Base-by-base conservation (phyloP, 2,888 invertebrate genomes). In the Xiphydria camelus region DNA sequence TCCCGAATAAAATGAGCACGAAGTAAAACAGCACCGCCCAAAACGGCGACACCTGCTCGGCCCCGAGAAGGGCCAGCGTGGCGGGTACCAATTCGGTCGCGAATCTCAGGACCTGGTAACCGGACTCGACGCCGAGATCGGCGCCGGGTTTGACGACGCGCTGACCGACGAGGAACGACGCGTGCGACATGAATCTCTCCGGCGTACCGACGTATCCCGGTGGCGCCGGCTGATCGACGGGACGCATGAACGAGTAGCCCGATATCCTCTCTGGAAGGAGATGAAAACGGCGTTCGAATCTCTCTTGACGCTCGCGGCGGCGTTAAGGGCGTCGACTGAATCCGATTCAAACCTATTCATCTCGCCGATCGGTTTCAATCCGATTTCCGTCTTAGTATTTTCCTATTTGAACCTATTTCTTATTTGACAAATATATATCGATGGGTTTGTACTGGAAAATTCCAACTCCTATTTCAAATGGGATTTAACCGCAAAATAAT, bases 31-130 rank as follows among this genome's bases (percentile, higher is more conserved):
- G 80, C 6, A 91, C 88, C 0, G 91, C 87, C 94, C 94, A 94
- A 54, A 91, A 88, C 39, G 93, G 91, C 0, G 92, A 91, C 4
- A 94, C 77, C 69, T 84, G 82, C 45, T 87, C 83, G 31, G 87
- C 80, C 1, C 89, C 89, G 42, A 91, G 76, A 17, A 89, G 78
- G 0, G 91, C 89, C 19, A 93, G 79, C 1, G 91, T 88, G 0
- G 93, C 89, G 0, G 94, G 94, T 53, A 93, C 87, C n/a, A 94
- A 75, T 76, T 94, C 93, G n/a, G 91, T 93, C 7, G 91, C 87
- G 45, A 94, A 79, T 46, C 93, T 84, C 44, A 94, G 75, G 0
- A 87, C 89, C 74, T 93, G 92, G 78, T 91, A 93, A 10, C 89
- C 89, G 66, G 89, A 89, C 53, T 86, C 81, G 2, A 78, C 67